A percentile compares a stretch with the other conserved stretches of the same genome.
Conservation (phyloP, 1,140 invertebrate genomes). For the Sesamia nonagrioides region DNA sequence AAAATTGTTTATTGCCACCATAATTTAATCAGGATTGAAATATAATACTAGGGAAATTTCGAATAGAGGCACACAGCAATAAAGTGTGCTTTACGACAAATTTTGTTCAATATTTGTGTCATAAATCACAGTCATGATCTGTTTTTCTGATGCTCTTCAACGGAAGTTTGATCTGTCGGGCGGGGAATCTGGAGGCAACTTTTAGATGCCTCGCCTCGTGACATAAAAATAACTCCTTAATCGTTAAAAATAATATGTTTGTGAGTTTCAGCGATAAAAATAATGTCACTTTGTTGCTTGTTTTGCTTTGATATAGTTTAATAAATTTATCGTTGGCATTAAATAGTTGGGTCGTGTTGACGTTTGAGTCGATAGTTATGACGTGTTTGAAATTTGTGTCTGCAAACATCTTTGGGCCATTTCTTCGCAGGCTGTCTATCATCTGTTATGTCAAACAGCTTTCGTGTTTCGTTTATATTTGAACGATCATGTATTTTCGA, state of each 20-base stretch:
- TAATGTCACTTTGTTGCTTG: conserved; percentile 25
- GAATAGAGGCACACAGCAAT: conserved; percentile 65
- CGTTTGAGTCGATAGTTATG: conserved; percentile 30
- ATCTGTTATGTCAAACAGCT: not conserved
- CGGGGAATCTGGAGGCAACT: conserved; percentile 16
- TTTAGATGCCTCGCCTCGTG: conserved; percentile 31
- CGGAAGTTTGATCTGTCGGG: conserved; percentile 65
- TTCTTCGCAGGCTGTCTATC: not conserved
- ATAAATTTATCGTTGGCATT: conserved; percentile 14
- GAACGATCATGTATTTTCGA: too few relatives aligned
- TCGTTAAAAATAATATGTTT: conserved; percentile 54
- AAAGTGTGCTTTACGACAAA: conserved; percentile 75
- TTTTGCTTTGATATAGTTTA: conserved; percentile 42
- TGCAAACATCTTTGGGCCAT: not conserved
- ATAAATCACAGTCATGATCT: conserved; percentile 70
- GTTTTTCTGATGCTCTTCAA: conserved; percentile 61
- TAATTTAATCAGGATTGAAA: conserved; percentile 77
- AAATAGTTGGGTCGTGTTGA: conserved; percentile 18
- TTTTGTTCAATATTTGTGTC: conserved; percentile 73
- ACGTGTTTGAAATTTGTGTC: not conserved
- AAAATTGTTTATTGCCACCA: conserved; percentile 67
- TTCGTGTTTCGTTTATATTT: too few relatives aligned
- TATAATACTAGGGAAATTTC: conserved; percentile 68
- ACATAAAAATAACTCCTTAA: conserved; percentile 60
- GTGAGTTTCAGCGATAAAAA: conserved; percentile 43